phyloP scores from a whole-genome alignment of 1,140 invertebrate species.

The Steinernema feltiae region DNA sequence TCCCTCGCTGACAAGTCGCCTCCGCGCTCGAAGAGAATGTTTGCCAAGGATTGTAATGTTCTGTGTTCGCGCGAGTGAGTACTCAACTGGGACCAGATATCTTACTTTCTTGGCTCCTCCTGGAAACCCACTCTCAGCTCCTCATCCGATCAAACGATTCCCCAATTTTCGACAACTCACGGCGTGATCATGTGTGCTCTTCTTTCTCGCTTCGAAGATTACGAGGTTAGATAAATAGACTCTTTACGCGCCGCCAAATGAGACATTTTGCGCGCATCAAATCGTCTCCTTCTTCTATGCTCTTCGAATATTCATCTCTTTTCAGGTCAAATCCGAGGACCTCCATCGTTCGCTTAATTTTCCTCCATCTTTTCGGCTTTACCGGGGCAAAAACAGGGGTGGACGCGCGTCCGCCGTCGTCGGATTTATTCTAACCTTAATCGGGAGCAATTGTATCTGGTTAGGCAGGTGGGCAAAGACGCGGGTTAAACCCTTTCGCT shows the following conservation, averaged over 20 bases:
- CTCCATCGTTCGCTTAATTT: background rate
- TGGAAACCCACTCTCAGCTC: background rate
- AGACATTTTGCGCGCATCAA: slow-evolving; percentile 10
- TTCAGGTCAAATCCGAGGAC: background rate
- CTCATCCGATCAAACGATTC: background rate
- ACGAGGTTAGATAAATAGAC: slow-evolving; percentile 14
- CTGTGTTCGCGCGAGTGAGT: background rate
- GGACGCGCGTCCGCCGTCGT: background rate
- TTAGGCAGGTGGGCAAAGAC: background rate
- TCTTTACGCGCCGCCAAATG: slow-evolving; percentile 7
- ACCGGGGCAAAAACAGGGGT: background rate
- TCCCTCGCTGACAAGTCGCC: background rate
- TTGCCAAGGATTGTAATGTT: slow-evolving; percentile 11
- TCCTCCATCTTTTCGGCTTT: background rate
- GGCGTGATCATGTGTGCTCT: background rate
- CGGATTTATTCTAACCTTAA: background rate
- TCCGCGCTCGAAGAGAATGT: background rate
- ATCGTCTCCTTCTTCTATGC: background rate
- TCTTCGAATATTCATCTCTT: background rate
- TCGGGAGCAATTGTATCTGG: slow-evolving; percentile 6
- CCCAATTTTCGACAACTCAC: background rate
- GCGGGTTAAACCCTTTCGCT: slow-evolving; percentile 6
- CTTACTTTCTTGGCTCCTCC: too few relatives aligned
- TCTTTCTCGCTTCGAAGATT: slow-evolving; percentile 9
- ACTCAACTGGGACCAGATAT: background rate